These are phyloP conservation scores for Acronicta aceris DNA, from an alignment of 2,888 invertebrate species.

Conservation along the genomic window DNA sequence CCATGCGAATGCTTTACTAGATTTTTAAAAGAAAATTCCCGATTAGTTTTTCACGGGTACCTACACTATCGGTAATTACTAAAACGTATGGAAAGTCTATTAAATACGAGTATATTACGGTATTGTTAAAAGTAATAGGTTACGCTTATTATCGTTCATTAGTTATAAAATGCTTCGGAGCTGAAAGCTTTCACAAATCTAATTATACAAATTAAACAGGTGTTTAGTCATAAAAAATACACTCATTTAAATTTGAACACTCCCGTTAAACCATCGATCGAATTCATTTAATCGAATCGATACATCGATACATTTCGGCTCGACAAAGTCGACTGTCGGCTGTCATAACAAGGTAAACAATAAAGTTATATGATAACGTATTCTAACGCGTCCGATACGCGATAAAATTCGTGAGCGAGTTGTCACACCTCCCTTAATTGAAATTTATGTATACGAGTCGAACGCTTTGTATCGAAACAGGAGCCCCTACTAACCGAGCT, in stretches of 20 bases:
- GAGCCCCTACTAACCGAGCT: conserved; percentile 48
- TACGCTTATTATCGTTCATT: conserved; percentile 43
- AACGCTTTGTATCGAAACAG: conserved; percentile 63
- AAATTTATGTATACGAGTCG: conserved; percentile 81
- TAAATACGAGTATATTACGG: conserved; percentile 31
- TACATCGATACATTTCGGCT: conserved; percentile 47
- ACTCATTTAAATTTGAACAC: conserved; percentile 37
- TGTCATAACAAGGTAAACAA: conserved; percentile 78
- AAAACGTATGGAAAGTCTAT: conserved; percentile 37
- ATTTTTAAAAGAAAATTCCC: conserved; percentile 31
- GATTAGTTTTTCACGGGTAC: conserved; percentile 38
- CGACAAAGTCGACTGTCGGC: conserved; percentile 56
- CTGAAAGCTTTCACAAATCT: conserved; percentile 38
- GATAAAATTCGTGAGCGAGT: conserved; percentile 75
- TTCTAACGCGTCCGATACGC: conserved; percentile 67
- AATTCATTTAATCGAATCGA: conserved; percentile 38
- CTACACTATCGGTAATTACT: conserved; percentile 34
- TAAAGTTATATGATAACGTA: conserved; percentile 72
- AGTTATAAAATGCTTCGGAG: conserved; percentile 36
- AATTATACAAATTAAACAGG: conserved; percentile 44
- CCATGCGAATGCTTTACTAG: conserved; percentile 40
- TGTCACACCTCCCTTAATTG: conserved; percentile 84
- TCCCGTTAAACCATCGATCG: conserved; percentile 35
- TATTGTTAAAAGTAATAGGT: conserved; percentile 36
- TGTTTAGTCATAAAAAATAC: conserved; percentile 24